These are phyloP conservation scores for Diacarnus erythraeanus DNA, from an alignment of 37 sponge, comb jelly and placozoan genomes.

Conservation along the genomic window DNA sequence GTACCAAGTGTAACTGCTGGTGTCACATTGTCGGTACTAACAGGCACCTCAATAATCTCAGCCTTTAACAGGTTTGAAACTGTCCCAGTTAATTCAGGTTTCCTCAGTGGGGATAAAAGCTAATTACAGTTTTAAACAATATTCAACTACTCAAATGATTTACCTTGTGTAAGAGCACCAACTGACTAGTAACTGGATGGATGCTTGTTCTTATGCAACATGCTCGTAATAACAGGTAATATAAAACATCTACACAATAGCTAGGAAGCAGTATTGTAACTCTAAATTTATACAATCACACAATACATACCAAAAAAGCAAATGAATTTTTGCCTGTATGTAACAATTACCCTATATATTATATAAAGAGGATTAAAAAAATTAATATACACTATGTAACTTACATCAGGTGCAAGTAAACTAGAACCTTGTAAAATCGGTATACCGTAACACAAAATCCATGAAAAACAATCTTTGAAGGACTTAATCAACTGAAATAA, in stretches of 20 bases:
- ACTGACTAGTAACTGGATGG: constrained; percentile 75
- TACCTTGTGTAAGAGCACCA: constrained; percentile 16
- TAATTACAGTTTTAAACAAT: too few relatives aligned
- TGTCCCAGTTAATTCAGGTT: too few relatives aligned
- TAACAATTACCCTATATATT: constrained; percentile 10
- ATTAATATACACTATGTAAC: background rate
- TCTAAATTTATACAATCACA: background rate
- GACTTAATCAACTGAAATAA: too few relatives aligned
- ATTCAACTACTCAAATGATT: too few relatives aligned
- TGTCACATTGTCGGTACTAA: too few relatives aligned
- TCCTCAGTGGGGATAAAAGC: too few relatives aligned
- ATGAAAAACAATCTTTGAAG: background rate
- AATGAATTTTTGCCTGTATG: constrained; percentile 20
- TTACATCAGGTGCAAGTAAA: background rate
- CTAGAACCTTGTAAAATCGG: background rate
- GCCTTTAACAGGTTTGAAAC: too few relatives aligned
- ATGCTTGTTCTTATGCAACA: background rate
- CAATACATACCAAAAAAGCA: constrained; percentile 16
- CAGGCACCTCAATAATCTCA: too few relatives aligned
- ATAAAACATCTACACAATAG: constrained; percentile 67
- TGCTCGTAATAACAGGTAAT: constrained; percentile 66
- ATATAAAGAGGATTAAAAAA: too few relatives aligned
- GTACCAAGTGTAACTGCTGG: too few relatives aligned
- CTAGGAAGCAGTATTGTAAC: constrained; percentile 7
- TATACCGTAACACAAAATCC: background rate